Base-by-base conservation (phyloP, 2,113 vertebrate species). In the Carassius carassius region DNA sequence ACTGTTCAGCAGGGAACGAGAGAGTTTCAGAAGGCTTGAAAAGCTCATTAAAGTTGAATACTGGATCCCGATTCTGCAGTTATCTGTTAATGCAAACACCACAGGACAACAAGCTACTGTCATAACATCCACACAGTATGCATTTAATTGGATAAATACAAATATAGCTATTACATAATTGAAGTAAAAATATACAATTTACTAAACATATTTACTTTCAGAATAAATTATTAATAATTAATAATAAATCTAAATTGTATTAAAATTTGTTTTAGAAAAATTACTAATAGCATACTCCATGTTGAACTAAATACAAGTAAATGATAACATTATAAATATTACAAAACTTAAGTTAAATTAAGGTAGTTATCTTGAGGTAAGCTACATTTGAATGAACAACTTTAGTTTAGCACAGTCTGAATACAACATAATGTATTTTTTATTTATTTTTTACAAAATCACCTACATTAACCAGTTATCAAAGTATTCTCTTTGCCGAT, bases 1-100 rank as follows among this genome's bases (percentile, higher is more conserved):
- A 90, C 62, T 76, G 29, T 81, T 63, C 65, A 62, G 82, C 47
- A 25, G 75, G 81, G 83, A 85, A 16, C 10, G n/a, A 21, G 73
- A 81, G 29, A 78, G 69, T 72, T 78, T 44, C 81, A 35, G 62
- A 37, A n/a, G 75, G 62, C 73, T 72, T 35, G 51, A 74, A 47
- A 79, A 78, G 25, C 79, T 85, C 78, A 80, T 69, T 69, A 85
- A 81, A 75, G 47, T 35, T 37, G 51, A 29, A 10, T 63, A 17
- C 47, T 12, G 8, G 17, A 49, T 65, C 19, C 56, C 37, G 21
- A 78, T 6, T n/a, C 3, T 62, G 16, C 76, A 62, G 76, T n/a
- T 21, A 23, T 60, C 19, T 78, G 76, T 41, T 78, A 37, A 78
- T 41, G 6, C 32, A 78, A 78, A 37, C 21, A 3, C 11, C 41